These are phyloP conservation scores for Platycheirus albimanus DNA, from an alignment of 2,888 invertebrate species.

Conservation along the genomic window DNA sequence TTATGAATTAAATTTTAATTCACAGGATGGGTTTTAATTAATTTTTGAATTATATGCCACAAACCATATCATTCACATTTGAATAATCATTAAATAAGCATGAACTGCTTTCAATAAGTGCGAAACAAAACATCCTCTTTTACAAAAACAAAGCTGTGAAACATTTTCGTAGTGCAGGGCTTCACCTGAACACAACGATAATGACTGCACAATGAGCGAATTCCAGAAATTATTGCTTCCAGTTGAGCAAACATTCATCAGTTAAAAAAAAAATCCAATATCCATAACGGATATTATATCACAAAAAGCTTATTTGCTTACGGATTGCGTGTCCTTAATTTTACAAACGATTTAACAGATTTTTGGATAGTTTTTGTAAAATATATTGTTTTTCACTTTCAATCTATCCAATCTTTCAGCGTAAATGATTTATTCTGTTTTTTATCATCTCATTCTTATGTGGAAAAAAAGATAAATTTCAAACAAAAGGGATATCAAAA, in stretches of 20 bases:
- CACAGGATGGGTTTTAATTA: background rate
- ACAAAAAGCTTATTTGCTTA: conserved; percentile 15
- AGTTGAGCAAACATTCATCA: background rate
- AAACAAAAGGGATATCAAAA: background rate
- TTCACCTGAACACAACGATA: background rate
- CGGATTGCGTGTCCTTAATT: conserved; percentile 2
- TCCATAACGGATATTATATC: conserved; percentile 22
- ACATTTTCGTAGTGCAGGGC: too few relatives aligned
- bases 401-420: background rate
- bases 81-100: background rate
- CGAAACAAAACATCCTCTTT: background rate
- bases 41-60: background rate
- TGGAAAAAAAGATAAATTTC: background rate
- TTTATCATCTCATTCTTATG: too few relatives aligned
- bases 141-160: background rate
- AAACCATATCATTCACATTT: too few relatives aligned
- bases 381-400: background rate
- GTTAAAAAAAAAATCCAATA: background rate
- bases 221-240: background rate
- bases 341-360: conserved; percentile 15
- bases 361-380: background rate
- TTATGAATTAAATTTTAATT: background rate
- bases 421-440: too few relatives aligned
- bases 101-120: background rate
- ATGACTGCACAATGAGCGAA: conserved; percentile 4